Conservation (phyloP, 2,888 invertebrate species). For the Gymnoscelis rufifasciata region DNA sequence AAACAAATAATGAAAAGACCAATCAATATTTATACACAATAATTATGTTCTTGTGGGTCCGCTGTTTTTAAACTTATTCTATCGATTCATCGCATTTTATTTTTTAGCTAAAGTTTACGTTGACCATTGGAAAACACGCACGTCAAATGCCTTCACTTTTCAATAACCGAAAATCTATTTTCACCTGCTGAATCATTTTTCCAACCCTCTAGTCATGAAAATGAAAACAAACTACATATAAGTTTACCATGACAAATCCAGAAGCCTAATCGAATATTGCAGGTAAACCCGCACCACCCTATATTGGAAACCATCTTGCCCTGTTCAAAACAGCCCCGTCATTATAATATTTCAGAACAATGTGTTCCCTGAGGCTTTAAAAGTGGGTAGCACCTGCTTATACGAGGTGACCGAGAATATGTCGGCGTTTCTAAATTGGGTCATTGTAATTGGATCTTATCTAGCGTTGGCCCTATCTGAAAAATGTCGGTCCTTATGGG, state of each 20-base stretch:
- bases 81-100: too few species aligned
- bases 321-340: constrained; percentile 38
- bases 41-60: too few species aligned
- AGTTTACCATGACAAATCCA: constrained; percentile 17
- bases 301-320: constrained; percentile 31
- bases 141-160: not conserved
- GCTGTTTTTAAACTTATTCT: too few species aligned
- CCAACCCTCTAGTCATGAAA: constrained; percentile 6
- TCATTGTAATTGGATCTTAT: constrained; percentile 7
- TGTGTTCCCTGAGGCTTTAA: constrained; percentile 31
- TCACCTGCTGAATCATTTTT: constrained; percentile 1
- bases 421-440: constrained; percentile 4
- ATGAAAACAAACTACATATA: constrained; percentile 15
- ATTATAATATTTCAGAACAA: constrained; percentile 47
- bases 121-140: too few species aligned
- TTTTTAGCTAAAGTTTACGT: too few species aligned
- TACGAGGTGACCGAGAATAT: constrained; percentile 8
- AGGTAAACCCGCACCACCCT: constrained; percentile 16
- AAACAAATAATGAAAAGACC: too few species aligned
- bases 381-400: constrained; percentile 24
- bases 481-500: not conserved
- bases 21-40: too few species aligned
- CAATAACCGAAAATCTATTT: constrained; percentile 1
- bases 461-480: not conserved
- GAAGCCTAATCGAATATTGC: constrained; percentile 23